Evolutionary conservation across 2,888 invertebrate species (phyloP), one percentile per base, ranked within the genome.

Genomic region (Eutolmus rufibarbis): DNA sequence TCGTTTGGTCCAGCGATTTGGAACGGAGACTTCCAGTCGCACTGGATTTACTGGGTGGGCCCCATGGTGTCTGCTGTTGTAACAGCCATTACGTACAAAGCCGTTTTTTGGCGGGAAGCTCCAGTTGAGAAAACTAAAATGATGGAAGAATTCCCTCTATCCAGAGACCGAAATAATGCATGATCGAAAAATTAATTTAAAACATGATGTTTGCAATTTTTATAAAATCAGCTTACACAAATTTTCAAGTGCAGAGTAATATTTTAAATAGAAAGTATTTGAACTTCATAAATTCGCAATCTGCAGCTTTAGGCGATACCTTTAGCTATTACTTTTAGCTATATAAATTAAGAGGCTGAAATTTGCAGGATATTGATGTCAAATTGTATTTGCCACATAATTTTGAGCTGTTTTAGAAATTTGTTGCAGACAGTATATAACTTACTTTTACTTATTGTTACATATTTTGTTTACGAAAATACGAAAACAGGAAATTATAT

Each of bases 1-100:
- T 96, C 96, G 84, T 96, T 98, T 91, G 98, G 98, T 31, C 97
- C 97, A 0, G 96, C 96, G 0, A 89, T 96, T 2, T 95, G 95
- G 93, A 95, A 95, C 46, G 94, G 94, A 1, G 93, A 93, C 66
- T 97, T 96, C 95, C 89, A 91, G 0, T 89, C 93, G 40, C 96
- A 96, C 89, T 97, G 96, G 96, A 88, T 96, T 0, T 96, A 95
- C 90, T 96, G 96, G 96, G 91, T 94, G 5, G 96, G 95, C 28
- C 96, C 96, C 0, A 81, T 94, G 31, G 88, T 90, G 2, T 93
- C 93, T 0, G 91, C 92, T 8, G 88, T 92, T 9, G 51, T 94
- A 3, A 91, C 93, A 1, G 91, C 94, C 28, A 76, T 93, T 0
- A 90, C 93, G 43, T 94, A 94, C 89, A 93, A 92, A 89, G 89